These are phyloP conservation scores for Clitarchus hookeri DNA, from an alignment of 2,888 invertebrate species.

Conservation along the genomic window DNA sequence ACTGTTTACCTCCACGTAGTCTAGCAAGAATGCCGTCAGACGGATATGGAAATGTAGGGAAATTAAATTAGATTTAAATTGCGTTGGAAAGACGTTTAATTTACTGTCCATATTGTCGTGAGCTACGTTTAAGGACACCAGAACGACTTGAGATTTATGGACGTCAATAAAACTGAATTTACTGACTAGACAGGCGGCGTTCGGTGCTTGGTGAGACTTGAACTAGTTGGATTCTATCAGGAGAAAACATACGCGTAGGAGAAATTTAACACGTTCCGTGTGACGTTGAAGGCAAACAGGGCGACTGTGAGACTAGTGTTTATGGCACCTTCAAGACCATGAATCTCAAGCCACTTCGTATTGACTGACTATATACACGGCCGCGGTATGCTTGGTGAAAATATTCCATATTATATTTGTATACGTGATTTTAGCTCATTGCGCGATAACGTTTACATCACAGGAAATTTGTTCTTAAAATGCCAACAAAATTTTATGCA, in stretches of 20 bases:
- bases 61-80: not conserved
- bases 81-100: not conserved
- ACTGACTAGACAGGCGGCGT: not conserved
- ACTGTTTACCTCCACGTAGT: not conserved
- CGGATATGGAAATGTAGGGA: not conserved
- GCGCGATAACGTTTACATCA: too few relatives aligned
- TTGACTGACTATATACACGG: not conserved
- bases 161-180: not conserved
- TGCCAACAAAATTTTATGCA: too few relatives aligned
- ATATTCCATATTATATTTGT: too few relatives aligned
- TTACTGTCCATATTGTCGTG: not conserved
- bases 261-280: not conserved
- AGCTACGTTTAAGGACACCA: not conserved
- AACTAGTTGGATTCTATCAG: not conserved
- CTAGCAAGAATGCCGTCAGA: not conserved
- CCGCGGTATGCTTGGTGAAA: too few relatives aligned
- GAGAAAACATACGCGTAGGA: not conserved
- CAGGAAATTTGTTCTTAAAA: too few relatives aligned
- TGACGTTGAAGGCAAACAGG: slow-evolving; percentile 14
- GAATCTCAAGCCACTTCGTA: not conserved
- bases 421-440: too few relatives aligned
- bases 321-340: not conserved
- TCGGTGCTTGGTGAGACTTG: not conserved
- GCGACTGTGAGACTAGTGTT: not conserved
- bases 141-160: not conserved